Evolutionary conservation across 53 echinoderm and acorn worm species (phyloP).

Genomic region (Echinarachnius parma): DNA sequence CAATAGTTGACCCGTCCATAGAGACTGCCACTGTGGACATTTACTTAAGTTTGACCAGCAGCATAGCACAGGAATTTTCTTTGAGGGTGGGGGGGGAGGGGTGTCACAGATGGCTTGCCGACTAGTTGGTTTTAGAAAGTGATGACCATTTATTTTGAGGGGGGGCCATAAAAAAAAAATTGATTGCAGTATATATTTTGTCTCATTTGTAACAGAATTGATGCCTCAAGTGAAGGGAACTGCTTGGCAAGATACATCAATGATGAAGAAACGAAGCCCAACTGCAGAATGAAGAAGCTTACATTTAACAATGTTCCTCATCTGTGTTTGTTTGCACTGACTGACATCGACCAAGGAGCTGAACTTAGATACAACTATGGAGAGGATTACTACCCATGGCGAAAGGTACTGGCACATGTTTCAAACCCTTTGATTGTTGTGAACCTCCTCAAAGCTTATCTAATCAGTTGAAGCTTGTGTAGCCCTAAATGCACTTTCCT

Average conservation of each 20-base stretch:
- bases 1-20: constrained; percentile 14
- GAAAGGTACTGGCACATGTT: constrained; percentile 48
- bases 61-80: constrained; percentile 19
- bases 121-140: constrained; percentile 20
- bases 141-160: constrained; percentile 6
- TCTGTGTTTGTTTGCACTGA: constrained; percentile 57
- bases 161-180: background rate
- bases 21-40: constrained; percentile 15
- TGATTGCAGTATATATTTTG: constrained; percentile 19
- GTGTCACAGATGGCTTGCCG: constrained; percentile 13
- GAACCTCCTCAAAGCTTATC: constrained; percentile 31
- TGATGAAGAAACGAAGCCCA: constrained; percentile 46
- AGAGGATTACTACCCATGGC: constrained; percentile 55
- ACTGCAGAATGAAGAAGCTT: constrained; percentile 53
- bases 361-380: constrained; percentile 66
- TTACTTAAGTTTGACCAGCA: constrained; percentile 14
- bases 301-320: constrained; percentile 28
- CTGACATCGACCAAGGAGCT: constrained; percentile 27
- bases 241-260: constrained; percentile 59
- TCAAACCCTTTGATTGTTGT: constrained; percentile 19
- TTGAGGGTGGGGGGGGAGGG: constrained; percentile 2
- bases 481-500: constrained; percentile 42
- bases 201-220: constrained; percentile 49
- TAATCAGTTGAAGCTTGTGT: constrained; percentile 36
- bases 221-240: constrained; percentile 42